Percentiles rank a stretch among this genome's conserved stretches.
Conservation (phyloP, 1,140 invertebrate species). For the Papilio dardanus region DNA sequence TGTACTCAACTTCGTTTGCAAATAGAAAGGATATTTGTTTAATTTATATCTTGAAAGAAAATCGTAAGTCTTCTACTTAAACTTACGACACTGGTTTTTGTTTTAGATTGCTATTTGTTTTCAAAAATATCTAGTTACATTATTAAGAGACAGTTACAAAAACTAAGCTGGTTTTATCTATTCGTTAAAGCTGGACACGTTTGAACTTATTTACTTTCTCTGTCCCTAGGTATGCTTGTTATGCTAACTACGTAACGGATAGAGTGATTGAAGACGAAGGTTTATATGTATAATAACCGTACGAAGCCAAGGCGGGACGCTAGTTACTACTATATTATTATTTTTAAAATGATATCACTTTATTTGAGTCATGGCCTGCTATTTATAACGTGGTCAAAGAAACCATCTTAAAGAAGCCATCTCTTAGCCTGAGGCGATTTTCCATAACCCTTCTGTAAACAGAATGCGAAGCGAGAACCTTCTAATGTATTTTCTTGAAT, state of each 20-base stretch:
- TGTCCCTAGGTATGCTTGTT: too few relatives aligned
- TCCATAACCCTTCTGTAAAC: conserved; percentile 17
- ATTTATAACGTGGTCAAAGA: conserved; percentile 4
- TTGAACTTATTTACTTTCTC: background rate
- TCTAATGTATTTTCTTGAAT: background rate
- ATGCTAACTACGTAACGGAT: too few relatives aligned
- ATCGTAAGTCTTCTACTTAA: background rate
- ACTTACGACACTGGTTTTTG: background rate
- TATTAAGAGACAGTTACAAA: too few relatives aligned
- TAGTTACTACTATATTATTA: background rate
- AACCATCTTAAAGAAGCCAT: conserved; percentile 26
- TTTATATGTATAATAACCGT: too few relatives aligned
- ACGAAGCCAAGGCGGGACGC: too few relatives aligned
- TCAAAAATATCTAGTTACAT: background rate
- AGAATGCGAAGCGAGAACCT: conserved; percentile 7
- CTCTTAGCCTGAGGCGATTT: conserved; percentile 17
- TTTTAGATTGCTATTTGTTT: background rate
- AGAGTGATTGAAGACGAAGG: too few relatives aligned
- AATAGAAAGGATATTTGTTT: conserved; percentile 7
- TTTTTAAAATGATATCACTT: background rate
- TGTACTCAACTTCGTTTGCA: conserved; percentile 13
- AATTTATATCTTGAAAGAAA: conserved; percentile 5
- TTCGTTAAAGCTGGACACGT: too few relatives aligned
- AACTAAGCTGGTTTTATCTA: too few relatives aligned
- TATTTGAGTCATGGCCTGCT: background rate